Evolutionary conservation across 2,113 vertebrate species (phyloP).

Genomic region (Pelodiscus sinensis): DNA sequence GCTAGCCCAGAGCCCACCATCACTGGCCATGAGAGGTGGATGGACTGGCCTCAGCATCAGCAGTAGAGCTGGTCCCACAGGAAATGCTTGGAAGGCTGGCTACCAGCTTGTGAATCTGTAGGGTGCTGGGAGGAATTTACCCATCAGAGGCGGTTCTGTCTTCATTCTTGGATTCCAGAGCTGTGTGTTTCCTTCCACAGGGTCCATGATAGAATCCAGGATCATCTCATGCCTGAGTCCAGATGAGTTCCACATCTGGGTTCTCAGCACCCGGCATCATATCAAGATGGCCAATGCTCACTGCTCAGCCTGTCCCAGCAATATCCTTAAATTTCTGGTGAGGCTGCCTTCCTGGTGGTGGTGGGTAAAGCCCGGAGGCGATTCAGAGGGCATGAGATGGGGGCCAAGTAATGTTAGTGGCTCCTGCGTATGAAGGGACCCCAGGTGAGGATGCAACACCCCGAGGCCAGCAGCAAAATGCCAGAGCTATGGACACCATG

Average conservation of each 20-base stretch:
- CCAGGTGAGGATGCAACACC: neutral
- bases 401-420: neutral
- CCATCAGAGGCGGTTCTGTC: fast-evolving
- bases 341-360: neutral
- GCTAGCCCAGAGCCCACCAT: neutral
- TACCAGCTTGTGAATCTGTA: fast-evolving
- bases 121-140: neutral
- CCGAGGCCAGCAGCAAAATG: neutral
- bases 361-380: neutral
- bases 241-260: slow-evolving; percentile 76
- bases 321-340: slow-evolving; percentile 81
- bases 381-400: neutral
- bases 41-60: neutral
- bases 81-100: neutral
- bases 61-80: neutral
- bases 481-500: neutral
- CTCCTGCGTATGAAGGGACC: neutral
- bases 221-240: slow-evolving; percentile 76
- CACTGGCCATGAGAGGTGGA: fast-evolving
- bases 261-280: slow-evolving; percentile 75
- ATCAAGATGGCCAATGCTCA: slow-evolving; percentile 68
- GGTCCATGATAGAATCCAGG: slow-evolving; percentile 82
- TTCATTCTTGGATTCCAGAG: neutral
- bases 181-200: slow-evolving; percentile 51
- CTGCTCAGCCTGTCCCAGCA: slow-evolving; percentile 71